Evolutionary conservation across 2,888 invertebrate species (phyloP), one percentile per base, ranked within the genome.

Genomic region (Microchrysa polita): DNA sequence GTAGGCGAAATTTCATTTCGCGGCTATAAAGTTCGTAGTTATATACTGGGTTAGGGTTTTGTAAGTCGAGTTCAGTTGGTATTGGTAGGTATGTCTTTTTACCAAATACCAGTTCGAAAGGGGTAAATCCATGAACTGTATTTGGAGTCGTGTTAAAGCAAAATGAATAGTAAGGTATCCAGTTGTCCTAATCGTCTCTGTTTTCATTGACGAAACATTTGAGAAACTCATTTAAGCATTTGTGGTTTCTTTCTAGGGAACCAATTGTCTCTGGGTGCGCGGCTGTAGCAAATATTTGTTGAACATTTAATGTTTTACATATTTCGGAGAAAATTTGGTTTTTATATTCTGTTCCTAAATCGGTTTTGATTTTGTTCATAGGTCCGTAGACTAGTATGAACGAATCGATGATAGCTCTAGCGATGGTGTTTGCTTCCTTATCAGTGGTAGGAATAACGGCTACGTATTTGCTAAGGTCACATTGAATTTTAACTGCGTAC

Each of bases 361-460:
- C 77, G n/a, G 76, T 67, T 73, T 74, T 75, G 34, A 78, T 40
- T 27, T 48, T 72, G 34, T 63, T 76, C 60, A 75, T 75, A 44
- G 73, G 74, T 53, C 77, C 77, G 59, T 74, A 77, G 48, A 73
- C 77, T 22, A 78, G 63, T 20, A 79, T 77, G 42, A 78, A 77
- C 20, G 74, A 48, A 44, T 76, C 72, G 71, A 79, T 75, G 18
- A 79, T 77, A 23, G 77, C 77, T 76, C 63, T 77, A 18, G 79
- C 78, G 1, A 78, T 73, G 1, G 77, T 78, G 34, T 67, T 73
- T 22, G 79, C 78, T 67, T 77, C 77, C 78, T 79, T 80, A 20
- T 78, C 75, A 44, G 74, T 23, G 20, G 78, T 73, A 52, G 78
- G 77, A 20, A 75, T 73, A 7, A 77, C 73, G 12, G 77, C 71